Percentiles rank a stretch among this genome's conserved stretches.
Conservation (phyloP, 2,888 invertebrate genomes). For the Invenusta paracnida region DNA sequence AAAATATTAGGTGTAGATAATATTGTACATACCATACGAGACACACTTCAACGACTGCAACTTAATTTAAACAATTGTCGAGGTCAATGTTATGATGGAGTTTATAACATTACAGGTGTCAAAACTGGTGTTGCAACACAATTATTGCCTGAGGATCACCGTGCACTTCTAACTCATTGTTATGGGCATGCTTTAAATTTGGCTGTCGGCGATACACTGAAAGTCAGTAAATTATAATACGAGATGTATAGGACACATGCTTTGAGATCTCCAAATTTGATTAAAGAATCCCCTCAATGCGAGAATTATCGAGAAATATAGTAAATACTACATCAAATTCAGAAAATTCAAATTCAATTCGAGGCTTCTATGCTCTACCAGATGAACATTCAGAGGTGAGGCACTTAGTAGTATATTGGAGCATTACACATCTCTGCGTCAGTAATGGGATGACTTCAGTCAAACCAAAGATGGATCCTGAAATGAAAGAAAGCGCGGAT, state of each 20-base stretch:
- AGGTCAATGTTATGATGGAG: not conserved
- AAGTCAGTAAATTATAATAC: not conserved
- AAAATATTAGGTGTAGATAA: too few species aligned
- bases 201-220: not conserved
- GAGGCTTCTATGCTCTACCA: not conserved
- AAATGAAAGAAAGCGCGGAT: not conserved
- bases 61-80: too few species aligned
- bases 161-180: not conserved
- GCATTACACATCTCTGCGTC: not conserved
- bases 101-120: not conserved
- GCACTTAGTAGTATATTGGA: not conserved
- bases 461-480: not conserved
- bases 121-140: not conserved
- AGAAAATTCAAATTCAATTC: not conserved
- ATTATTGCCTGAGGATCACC: not conserved
- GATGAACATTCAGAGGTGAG: not conserved
- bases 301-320: not conserved
- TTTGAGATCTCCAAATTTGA: not conserved
- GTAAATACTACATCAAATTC: not conserved
- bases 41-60: too few species aligned
- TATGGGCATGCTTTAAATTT: slow-evolving; percentile 8
- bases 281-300: not conserved
- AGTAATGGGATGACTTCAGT: not conserved
- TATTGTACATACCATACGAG: too few species aligned
- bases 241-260: not conserved